phyloP scores from a whole-genome alignment of 1,140 invertebrate genomes.

The Agrilus planipennis region DNA sequence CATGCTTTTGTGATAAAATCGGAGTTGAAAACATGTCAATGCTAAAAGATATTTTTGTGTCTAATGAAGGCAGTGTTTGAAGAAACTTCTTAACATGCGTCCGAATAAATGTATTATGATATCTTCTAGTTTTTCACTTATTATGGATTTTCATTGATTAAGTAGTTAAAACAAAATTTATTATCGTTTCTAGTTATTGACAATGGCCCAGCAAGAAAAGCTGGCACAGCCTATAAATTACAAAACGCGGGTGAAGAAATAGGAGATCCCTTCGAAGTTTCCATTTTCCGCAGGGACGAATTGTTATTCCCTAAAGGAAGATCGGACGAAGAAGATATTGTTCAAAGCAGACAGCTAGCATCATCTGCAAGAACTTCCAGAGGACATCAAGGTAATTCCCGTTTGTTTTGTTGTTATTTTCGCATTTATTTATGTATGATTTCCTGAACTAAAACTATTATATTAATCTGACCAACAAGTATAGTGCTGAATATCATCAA shows the following conservation, averaged over 20 bases:
- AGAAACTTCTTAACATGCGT: no score
- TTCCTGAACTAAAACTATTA: not conserved
- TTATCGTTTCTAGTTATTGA: constrained; percentile 55
- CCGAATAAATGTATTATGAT: no score
- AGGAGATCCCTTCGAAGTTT: constrained; percentile 88
- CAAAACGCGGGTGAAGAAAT: constrained; percentile 60
- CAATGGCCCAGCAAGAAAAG: constrained; percentile 72
- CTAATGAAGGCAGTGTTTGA: no score
- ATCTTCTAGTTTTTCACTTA: no score
- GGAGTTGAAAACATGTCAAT: no score
- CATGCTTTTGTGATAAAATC: no score
- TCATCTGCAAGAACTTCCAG: constrained; percentile 56
- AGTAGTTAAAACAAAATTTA: no score
- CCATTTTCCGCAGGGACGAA: constrained; percentile 75
- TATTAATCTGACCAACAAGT: no score
- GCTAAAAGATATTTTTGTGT: no score
- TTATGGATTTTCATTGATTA: no score
- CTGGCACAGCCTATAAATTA: constrained; percentile 49
- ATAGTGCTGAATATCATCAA: no score
- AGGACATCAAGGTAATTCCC: constrained; percentile 61
- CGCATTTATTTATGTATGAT: constrained; percentile 3
- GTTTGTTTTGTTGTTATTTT: constrained; percentile 11
- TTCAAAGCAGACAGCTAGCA: constrained; percentile 64
- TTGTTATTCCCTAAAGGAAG: constrained; percentile 62
- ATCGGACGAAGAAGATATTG: constrained; percentile 75